Evolutionary conservation across 2,888 invertebrate genomes (phyloP).

Genomic region (Xestia rhomboidea): DNA sequence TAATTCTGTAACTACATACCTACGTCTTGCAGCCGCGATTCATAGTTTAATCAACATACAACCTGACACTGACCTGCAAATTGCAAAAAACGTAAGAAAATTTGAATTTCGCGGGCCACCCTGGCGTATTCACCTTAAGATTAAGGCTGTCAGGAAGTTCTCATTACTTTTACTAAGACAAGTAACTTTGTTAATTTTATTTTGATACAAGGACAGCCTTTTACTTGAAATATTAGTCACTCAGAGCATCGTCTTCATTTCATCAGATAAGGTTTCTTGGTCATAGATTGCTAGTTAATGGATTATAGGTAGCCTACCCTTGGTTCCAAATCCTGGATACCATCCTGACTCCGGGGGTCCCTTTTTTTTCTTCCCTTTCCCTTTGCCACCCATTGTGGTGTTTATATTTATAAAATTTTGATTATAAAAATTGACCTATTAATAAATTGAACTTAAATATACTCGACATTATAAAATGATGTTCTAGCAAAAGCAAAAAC

Average conservation of each 20-base stretch:
- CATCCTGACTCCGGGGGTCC: slow-evolving; percentile 87
- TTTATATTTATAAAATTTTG: slow-evolving; percentile 51
- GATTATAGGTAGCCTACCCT: slow-evolving; percentile 76
- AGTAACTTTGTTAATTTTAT: background rate
- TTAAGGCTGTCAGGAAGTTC: background rate
- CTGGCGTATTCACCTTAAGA: too few species aligned
- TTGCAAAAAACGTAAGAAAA: too few species aligned
- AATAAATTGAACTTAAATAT: slow-evolving; percentile 72
- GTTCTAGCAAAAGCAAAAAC: slow-evolving; percentile 77
- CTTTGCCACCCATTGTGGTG: slow-evolving; percentile 81
- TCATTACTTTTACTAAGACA: background rate
- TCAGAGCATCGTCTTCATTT: background rate
- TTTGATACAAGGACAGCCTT: too few species aligned
- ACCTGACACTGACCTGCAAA: too few species aligned
- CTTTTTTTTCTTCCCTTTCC: slow-evolving; percentile 76
- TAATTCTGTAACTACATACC: too few species aligned
- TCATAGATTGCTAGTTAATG: background rate
- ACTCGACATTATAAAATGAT: slow-evolving; percentile 80
- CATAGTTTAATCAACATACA: too few species aligned
- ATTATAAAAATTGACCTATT: slow-evolving; percentile 66
- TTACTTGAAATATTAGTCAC: background rate
- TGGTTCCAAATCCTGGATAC: slow-evolving; percentile 87
- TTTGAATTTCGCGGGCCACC: too few species aligned
- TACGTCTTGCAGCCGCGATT: too few species aligned
- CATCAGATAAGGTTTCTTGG: background rate